Evolutionary conservation across 1,140 invertebrate species (phyloP), one percentile per base, ranked within the genome.

Genomic region (Holcopasites calliopsidis): DNA sequence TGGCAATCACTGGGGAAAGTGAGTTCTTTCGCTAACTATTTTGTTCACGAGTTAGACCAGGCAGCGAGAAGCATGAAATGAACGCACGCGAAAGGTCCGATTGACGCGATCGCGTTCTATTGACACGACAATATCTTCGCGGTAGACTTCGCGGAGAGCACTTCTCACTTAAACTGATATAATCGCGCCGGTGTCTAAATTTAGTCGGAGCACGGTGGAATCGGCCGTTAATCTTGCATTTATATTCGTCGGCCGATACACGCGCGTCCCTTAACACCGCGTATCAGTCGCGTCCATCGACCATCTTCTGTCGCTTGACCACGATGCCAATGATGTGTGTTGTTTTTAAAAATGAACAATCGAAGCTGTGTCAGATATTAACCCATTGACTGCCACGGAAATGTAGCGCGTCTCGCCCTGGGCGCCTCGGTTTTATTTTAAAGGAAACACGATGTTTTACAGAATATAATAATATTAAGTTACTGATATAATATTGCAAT

Each of bases 141-240:
- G 33, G 33, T n/a, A n/a, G n/a, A n/a, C 11, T 44, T 35, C 18
- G 31, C 38, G 42, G 33, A 40, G 66, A 13, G 3, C 11, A 38
- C 6, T 2, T n/a, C 21, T 7, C 0, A 26, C 26, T 44, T 44
- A 55, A 42, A 44, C 71, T n/a, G n/a, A 44, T 65, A 65, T n/a
- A 73, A 65, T 73, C 61, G 33, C 6, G 2, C n/a, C n/a, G 38
- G 71, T 55, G 33, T 73, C 71, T 73, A 73, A 73, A 73, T 73
- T 73, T 66, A 73, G 61, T 40, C 57, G 42, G n/a, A 21, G 26
- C 61, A 21, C 61, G 61, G 49, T 66, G 61, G 54, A 73, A 73
- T 65, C 61, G 61, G 21, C 61, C 71, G 44, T 69, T 75, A 75
- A 75, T 75, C 64, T 69, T 69, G 21, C 64, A 58, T 75, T 75